Evolutionary conservation across 2,797 vertebrate species (phyloP).

Genomic region (Liasis olivaceus): DNA sequence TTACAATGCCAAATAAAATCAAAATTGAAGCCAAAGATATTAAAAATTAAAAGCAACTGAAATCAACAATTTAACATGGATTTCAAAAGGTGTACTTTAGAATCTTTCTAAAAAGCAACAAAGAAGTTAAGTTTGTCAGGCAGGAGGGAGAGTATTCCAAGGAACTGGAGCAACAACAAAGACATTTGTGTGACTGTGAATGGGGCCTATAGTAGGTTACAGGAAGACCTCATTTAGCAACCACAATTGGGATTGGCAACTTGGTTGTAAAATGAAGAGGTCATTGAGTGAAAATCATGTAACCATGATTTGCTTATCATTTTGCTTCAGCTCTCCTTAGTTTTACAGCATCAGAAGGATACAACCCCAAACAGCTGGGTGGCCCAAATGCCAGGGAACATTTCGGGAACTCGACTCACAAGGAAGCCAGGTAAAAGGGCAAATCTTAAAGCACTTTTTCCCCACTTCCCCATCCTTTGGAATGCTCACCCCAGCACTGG

Average conservation of each 20-base stretch:
- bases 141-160: background rate
- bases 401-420: background rate
- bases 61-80: background rate
- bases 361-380: background rate
- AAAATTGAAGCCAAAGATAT: background rate
- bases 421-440: background rate
- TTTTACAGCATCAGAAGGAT: background rate
- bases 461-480: background rate
- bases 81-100: background rate
- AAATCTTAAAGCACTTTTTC: background rate
- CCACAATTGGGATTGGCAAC: background rate
- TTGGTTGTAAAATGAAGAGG: background rate
- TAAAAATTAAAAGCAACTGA: background rate
- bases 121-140: background rate
- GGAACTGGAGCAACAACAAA: background rate
- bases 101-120: background rate
- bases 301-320: background rate
- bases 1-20: background rate
- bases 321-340: background rate
- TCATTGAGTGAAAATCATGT: background rate
- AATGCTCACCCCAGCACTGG: background rate
- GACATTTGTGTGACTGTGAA: background rate
- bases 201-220: background rate
- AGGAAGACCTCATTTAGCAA: background rate
- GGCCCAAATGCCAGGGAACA: background rate